A percentile compares a stretch with the other conserved stretches of the same genome.
phyloP scores from a whole-genome alignment of 64 coral and sea anemone genomes.

The Montipora foliosa region DNA sequence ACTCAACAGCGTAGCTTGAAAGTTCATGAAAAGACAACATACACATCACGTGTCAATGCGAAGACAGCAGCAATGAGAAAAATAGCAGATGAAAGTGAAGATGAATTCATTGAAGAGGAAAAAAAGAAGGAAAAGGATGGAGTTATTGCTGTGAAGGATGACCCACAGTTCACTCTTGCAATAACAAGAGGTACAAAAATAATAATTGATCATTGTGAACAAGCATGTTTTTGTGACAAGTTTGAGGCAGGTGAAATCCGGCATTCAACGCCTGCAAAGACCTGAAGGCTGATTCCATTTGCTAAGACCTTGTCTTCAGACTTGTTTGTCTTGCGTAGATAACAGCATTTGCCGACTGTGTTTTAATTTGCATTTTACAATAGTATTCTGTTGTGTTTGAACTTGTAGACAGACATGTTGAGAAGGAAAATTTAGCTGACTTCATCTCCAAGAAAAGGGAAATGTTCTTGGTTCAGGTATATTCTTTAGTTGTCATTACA shows the following conservation, averaged over 20 bases:
- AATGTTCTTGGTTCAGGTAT: constrained; percentile 99
- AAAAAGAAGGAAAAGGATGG: constrained; percentile 93
- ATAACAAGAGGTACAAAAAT: constrained; percentile 88
- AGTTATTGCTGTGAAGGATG: constrained; percentile 94
- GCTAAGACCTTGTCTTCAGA: too few relatives aligned
- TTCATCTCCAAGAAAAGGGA: constrained; percentile 99
- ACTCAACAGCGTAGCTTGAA: constrained; percentile 85
- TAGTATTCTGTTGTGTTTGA: neutral
- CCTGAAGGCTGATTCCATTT: too few relatives aligned
- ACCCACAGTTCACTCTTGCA: constrained; percentile 96
- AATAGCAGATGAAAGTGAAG: constrained; percentile 91
- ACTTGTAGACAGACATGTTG: constrained; percentile 92
- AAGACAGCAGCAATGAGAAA: constrained; percentile 98
- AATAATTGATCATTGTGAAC: too few relatives aligned
- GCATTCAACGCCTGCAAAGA: too few relatives aligned
- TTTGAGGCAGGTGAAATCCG: too few relatives aligned
- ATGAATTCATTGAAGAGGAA: constrained; percentile 85
- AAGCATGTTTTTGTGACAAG: too few relatives aligned
- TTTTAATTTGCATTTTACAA: too few relatives aligned
- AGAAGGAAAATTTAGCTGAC: constrained; percentile 98
- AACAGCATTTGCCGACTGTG: too few relatives aligned
- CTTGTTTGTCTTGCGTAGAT: too few relatives aligned
- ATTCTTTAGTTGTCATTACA: neutral
- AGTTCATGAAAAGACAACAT: constrained; percentile 97
- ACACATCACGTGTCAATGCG: constrained; percentile 97